Evolutionary conservation across 2,113 vertebrate genomes (phyloP).

Genomic region (Corapipo altera): DNA sequence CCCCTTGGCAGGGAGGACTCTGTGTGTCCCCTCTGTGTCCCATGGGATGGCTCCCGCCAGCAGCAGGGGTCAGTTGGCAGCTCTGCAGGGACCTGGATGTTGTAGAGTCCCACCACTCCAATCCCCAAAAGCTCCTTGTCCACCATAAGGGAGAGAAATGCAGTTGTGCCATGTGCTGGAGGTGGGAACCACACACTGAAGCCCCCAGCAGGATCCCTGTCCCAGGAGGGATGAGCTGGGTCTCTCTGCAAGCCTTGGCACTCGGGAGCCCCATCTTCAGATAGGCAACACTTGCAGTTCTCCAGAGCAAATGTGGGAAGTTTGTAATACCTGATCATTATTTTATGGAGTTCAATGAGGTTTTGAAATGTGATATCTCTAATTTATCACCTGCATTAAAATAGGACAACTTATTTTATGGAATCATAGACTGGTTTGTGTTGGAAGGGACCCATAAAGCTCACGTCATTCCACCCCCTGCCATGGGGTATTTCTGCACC

Average conservation of each 20-base stretch:
- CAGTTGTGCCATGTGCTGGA: fast-evolving
- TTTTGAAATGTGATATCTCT: background rate
- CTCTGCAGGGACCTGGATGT: background rate
- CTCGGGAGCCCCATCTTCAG: background rate
- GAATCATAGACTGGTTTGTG: background rate
- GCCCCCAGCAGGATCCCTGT: background rate
- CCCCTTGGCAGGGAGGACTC: background rate
- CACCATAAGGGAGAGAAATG: background rate
- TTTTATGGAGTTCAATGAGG: background rate
- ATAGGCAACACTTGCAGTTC: fast-evolving
- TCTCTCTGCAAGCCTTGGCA: background rate
- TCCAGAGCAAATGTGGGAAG: background rate
- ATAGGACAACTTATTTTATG: background rate
- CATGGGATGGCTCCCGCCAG: fast-evolving
- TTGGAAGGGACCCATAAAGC: background rate
- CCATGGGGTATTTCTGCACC: background rate
- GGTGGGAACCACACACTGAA: fast-evolving
- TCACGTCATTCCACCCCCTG: background rate
- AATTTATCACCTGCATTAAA: background rate
- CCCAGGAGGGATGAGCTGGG: too few relatives aligned
- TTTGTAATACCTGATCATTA: background rate
- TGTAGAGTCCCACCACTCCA: background rate
- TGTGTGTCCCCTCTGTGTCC: fast-evolving
- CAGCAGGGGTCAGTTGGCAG: background rate
- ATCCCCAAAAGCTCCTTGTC: background rate